Conservation (phyloP, 2,113 vertebrate species). For the Hippopotamus amphibius region DNA sequence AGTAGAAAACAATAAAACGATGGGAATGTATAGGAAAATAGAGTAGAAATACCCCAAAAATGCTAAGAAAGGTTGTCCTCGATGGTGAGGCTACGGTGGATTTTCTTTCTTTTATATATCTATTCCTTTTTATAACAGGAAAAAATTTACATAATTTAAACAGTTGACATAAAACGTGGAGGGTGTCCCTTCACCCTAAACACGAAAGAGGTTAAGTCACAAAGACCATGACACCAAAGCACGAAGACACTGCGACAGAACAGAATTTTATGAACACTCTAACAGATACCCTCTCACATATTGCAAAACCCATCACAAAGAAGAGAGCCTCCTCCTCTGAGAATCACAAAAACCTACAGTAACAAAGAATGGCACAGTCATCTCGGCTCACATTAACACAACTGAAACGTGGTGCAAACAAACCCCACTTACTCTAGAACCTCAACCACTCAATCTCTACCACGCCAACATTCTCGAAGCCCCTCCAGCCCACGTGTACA, state of each 20-base stretch:
- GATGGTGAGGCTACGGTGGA: background rate
- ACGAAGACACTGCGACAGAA: background rate
- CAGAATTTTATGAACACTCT: background rate
- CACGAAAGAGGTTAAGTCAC: background rate
- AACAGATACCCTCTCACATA: background rate
- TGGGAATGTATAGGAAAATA: background rate
- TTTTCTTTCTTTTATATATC: background rate
- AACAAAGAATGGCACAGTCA: background rate
- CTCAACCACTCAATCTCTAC: background rate
- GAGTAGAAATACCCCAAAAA: background rate
- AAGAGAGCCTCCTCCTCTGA: background rate
- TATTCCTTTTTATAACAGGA: background rate
- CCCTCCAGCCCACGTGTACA: background rate
- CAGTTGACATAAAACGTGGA: background rate
- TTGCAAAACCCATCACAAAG: background rate
- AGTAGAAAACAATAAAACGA: constrained; percentile 27
- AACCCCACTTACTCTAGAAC: background rate
- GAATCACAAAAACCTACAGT: background rate
- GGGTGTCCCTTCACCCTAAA: background rate
- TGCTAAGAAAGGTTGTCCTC: background rate
- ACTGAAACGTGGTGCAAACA: background rate
- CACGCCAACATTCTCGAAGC: background rate
- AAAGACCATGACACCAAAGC: background rate
- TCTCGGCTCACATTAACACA: background rate
- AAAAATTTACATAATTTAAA: background rate